Conservation (phyloP, 2,888 invertebrate genomes). For the Ramazzottius varieornatus region DNA sequence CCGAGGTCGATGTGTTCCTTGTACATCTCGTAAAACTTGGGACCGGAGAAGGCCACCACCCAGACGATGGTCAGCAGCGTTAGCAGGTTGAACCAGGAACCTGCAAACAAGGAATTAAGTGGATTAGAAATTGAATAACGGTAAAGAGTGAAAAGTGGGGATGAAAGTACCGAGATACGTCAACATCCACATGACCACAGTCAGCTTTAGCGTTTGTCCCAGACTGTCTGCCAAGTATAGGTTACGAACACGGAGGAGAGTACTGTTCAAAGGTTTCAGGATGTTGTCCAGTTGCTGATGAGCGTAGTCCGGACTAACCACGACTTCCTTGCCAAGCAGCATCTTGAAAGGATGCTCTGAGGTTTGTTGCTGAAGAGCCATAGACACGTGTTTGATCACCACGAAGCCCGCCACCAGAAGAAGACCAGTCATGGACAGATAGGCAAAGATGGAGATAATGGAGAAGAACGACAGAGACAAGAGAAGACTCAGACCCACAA, state of each 20-base stretch:
- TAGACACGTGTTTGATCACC: background rate
- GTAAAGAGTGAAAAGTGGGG: no score
- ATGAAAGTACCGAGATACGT: slow-evolving; percentile 1
- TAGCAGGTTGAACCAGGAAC: slow-evolving; percentile 1
- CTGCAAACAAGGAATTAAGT: background rate
- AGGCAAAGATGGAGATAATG: background rate
- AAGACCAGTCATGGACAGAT: background rate
- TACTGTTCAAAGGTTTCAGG: background rate
- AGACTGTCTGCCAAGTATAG: background rate
- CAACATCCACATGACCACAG: background rate
- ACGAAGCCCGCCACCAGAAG: background rate
- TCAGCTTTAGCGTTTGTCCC: background rate
- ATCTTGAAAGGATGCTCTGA: background rate
- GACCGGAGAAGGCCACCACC: slow-evolving; percentile 20
- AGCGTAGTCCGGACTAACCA: background rate
- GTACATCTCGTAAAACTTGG: slow-evolving; percentile 23
- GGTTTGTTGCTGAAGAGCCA: background rate
- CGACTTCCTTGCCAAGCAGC: background rate
- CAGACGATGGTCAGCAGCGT: background rate
- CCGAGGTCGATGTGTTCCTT: slow-evolving; percentile 12
- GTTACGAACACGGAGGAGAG: background rate
- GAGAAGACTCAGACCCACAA: background rate
- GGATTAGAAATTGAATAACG: no score
- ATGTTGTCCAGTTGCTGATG: background rate
- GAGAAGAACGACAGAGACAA: background rate